phyloP scores from a whole-genome alignment of 2,888 invertebrate genomes.

The Sclerodermus sp. region DNA sequence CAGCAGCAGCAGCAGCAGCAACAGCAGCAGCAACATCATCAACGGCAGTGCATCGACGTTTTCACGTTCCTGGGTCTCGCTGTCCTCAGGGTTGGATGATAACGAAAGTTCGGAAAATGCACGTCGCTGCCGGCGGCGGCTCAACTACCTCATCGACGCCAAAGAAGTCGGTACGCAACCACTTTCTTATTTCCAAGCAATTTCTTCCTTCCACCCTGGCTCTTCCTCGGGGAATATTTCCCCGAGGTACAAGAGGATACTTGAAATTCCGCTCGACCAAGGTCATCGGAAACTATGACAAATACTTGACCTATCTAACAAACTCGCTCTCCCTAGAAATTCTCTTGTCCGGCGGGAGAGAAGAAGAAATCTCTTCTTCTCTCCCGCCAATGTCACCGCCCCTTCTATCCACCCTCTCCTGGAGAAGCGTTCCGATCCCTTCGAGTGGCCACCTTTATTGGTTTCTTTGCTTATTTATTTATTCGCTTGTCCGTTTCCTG shows the following conservation, averaged over 20 bases:
- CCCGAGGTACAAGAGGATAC: conserved; percentile 12
- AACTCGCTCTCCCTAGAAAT: too few relatives aligned
- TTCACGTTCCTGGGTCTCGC: conserved; percentile 3
- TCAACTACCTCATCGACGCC: conserved; percentile 23
- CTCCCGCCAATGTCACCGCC: too few relatives aligned
- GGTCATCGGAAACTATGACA: conserved; percentile 20
- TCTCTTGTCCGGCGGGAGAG: too few relatives aligned
- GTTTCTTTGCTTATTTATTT: too few relatives aligned
- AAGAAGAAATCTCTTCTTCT: too few relatives aligned
- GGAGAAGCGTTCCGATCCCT: too few relatives aligned
- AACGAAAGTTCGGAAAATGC: conserved; percentile 15
- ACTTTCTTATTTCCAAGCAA: not conserved
- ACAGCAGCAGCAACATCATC: too few relatives aligned
- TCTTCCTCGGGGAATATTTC: conserved; percentile 4
- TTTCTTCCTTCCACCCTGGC: conserved; percentile 2
- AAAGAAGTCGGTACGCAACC: conserved; percentile 20
- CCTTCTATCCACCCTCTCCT: too few relatives aligned
- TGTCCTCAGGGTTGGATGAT: not conserved
- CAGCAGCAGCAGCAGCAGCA: too few relatives aligned
- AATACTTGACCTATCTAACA: not conserved
- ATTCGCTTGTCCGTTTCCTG: too few relatives aligned
- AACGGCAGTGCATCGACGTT: too few relatives aligned
- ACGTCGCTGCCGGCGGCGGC: conserved; percentile 15
- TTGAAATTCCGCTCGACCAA: conserved; percentile 15
- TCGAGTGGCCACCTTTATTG: too few relatives aligned